A percentile compares a stretch with the other conserved stretches of the same genome.
Conservation (phyloP, 2,113 vertebrate genomes). For the Dendrocopos noguchii region DNA sequence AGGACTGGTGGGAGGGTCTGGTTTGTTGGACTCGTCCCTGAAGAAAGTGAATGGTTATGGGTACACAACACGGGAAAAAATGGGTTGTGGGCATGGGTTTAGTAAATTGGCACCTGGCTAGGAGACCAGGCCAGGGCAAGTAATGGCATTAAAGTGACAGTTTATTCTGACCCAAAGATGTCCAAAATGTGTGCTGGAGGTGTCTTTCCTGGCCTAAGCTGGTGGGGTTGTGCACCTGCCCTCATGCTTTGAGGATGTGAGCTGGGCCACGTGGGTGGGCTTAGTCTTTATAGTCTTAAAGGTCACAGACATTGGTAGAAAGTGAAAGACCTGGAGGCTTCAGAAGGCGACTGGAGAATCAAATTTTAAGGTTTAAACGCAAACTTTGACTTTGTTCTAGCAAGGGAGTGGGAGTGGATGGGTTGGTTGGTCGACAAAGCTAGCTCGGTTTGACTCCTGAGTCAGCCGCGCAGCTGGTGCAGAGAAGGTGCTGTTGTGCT, state of each 20-base stretch:
- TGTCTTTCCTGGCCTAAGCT: fast-evolving
- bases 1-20: fast-evolving
- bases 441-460: fast-evolving
- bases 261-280: fast-evolving
- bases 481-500: no score
- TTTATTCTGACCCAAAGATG: fast-evolving
- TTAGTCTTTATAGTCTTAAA: fast-evolving
- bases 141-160: fast-evolving
- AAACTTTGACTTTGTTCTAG: fast-evolving
- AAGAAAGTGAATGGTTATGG: fast-evolving
- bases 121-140: fast-evolving
- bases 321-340: fast-evolving
- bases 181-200: fast-evolving
- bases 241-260: fast-evolving
- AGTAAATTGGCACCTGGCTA: fast-evolving
- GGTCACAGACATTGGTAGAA: fast-evolving
- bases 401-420: fast-evolving
- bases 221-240: not conserved
- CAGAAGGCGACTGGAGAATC: fast-evolving
- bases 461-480: fast-evolving
- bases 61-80: fast-evolving
- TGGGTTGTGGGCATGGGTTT: fast-evolving
- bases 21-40: fast-evolving
- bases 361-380: fast-evolving
- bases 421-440: fast-evolving